Conservation (phyloP, 2,888 invertebrate genomes). For the Apomyelois bistriatella region DNA sequence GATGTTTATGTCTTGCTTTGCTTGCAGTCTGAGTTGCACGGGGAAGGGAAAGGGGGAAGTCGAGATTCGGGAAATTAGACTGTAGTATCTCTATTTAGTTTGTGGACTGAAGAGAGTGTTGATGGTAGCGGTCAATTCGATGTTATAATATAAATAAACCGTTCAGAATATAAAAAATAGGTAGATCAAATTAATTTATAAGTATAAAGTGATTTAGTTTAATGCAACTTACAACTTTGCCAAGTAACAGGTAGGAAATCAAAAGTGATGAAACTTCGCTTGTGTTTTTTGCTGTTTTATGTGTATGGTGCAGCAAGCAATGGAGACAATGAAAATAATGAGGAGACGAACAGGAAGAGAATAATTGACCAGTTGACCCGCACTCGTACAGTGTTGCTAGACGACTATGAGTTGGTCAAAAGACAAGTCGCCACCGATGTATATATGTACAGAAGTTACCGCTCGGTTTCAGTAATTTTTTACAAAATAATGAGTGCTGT, state of each 20-base stretch:
- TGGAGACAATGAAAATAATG: constrained; percentile 57
- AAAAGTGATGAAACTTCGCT: constrained; percentile 51
- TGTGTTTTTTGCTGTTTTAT: constrained; percentile 52
- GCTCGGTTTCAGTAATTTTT: constrained; percentile 69
- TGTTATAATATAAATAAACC: constrained; percentile 5
- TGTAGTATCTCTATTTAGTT: too few species aligned
- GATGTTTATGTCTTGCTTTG: too few species aligned
- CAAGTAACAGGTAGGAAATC: constrained; percentile 42
- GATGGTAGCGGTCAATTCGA: constrained; percentile 14
- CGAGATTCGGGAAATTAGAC: too few species aligned
- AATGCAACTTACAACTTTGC: constrained; percentile 5
- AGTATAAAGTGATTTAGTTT: constrained; percentile 4
- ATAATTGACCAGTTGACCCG: constrained; percentile 63
- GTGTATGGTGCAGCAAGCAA: constrained; percentile 52
- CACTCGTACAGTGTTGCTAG: constrained; percentile 60
- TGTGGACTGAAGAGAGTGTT: too few species aligned
- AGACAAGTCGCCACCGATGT: constrained; percentile 69
- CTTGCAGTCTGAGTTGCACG: too few species aligned
- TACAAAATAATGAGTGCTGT: constrained; percentile 64
- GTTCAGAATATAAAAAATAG: constrained; percentile 14
- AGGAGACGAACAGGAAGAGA: constrained; percentile 55
- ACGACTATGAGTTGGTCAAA: constrained; percentile 65
- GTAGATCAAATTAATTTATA: constrained; percentile 11
- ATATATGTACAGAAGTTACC: constrained; percentile 69
- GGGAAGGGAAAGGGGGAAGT: too few species aligned